Evolutionary conservation across 1,140 invertebrate genomes (phyloP), one percentile per base, ranked within the genome.

Genomic region (Drosophila fuyamai): DNA sequence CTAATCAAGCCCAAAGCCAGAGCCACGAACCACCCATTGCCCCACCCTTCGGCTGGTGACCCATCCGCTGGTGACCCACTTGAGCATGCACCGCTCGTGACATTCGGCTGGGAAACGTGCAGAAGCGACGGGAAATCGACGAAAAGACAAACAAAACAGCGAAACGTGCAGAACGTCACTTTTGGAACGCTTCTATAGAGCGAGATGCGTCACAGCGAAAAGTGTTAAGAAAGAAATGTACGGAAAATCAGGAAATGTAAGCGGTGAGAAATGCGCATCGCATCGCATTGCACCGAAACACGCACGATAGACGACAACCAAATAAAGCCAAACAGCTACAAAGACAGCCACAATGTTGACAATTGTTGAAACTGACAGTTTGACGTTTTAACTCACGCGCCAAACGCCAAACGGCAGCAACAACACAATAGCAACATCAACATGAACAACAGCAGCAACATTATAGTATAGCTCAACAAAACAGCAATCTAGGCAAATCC

Each of bases 61-160:
- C 76, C 84, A 80, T 14, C 48, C 27, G n/a, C 40, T 36, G 72
- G 43, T 76, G 82, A 86, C 83, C 79, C 84, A 83, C 83, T 88
- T 88, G 79, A 89, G 79, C 84, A 89, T 83, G 84, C 84, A 55
- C 65, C 80, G 84, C 83, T 89, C 83, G 83, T 89, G 84, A 89
- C 83, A 88, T 88, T 88, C 84, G 80, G 60, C 76, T 73, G 63
- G 83, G 57, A 77, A 80, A 88, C 83, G 83, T 88, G 83, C 83
- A 76, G 51, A 88, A 76, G 79, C 70, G 50, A 76, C 63, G 76
- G 84, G 40, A 88, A 89, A 88, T 83, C 50, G 83, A 79, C 79
- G 72, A 70, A 59, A 65, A 72, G 18, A 32, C 53, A 79, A 84
- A 80, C 82, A 79, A 68, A 79, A 88, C 59, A 63, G 36, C 66